Conservation (phyloP, 2,113 vertebrate genomes). For the Sebastes schlegelii region DNA sequence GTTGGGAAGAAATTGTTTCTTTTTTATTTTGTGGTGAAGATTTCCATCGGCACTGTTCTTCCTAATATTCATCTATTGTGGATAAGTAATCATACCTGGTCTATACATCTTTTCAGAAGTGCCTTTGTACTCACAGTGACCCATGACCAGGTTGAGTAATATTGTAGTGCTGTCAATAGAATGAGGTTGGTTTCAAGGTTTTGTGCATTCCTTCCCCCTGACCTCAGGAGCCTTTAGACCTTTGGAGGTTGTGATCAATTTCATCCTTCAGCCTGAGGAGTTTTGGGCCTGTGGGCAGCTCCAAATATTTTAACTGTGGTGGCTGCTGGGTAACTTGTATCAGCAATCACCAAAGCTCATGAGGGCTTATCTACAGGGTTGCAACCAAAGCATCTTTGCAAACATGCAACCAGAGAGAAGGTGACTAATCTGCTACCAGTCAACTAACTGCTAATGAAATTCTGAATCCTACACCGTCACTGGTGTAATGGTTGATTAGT, state of each 20-base stretch:
- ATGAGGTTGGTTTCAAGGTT: not conserved
- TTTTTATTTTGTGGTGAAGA: not conserved
- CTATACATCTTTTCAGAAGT: not conserved
- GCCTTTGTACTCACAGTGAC: not conserved
- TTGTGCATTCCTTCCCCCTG: constrained; percentile 13
- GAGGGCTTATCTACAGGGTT: not conserved
- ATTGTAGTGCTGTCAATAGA: not conserved
- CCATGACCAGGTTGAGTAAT: not conserved
- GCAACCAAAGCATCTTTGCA: not conserved
- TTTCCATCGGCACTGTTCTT: not conserved
- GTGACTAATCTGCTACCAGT: not conserved
- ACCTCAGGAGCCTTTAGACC: not conserved
- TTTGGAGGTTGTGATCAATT: not conserved
- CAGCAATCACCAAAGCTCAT: not conserved
- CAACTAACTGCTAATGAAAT: not conserved
- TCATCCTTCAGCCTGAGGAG: not conserved
- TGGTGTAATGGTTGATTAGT: not conserved
- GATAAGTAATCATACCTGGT: not conserved
- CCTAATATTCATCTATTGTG: not conserved
- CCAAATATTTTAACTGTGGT: not conserved
- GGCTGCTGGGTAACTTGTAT: not conserved
- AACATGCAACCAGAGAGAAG: not conserved
- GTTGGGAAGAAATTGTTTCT: not conserved
- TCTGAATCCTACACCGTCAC: not conserved
- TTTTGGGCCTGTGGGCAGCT: not conserved